Evolutionary conservation across 2,797 vertebrate species (phyloP).

Genomic region (Oreochromis grahami): DNA sequence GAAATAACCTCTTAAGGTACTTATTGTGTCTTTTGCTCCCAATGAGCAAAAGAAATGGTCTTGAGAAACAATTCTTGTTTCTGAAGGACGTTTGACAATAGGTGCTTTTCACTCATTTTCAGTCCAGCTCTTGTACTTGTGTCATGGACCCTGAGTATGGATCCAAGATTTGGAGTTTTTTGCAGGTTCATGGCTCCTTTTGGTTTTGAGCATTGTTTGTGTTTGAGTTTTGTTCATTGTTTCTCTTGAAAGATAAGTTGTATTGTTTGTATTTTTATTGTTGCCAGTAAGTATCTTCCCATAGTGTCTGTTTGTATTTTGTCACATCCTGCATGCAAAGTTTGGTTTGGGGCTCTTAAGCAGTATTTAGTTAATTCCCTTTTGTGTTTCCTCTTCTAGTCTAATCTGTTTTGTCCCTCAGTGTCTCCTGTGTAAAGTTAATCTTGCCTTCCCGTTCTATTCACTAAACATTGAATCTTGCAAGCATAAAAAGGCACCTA

Average conservation of each 20-base stretch:
- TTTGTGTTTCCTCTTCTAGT: background rate
- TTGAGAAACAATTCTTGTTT: background rate
- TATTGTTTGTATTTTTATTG: background rate
- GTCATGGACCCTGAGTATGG: too few species aligned
- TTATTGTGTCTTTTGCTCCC: background rate
- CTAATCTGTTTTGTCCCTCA: background rate
- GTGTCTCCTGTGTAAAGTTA: fast-evolving
- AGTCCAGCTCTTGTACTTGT: fast-evolving
- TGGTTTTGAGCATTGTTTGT: background rate
- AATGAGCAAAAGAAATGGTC: background rate
- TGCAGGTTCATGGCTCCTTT: fast-evolving
- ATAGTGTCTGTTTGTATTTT: background rate
- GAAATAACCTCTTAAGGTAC: background rate
- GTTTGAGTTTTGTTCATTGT: background rate
- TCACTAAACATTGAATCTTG: too few species aligned
- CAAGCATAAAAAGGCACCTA: too few species aligned
- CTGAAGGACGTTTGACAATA: background rate
- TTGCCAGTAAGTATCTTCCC: background rate
- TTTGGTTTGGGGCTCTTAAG: background rate
- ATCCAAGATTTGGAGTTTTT: background rate
- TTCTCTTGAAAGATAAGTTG: background rate
- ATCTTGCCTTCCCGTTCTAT: too few species aligned
- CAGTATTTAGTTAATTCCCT: background rate
- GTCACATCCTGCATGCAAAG: fast-evolving
- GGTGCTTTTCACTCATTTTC: background rate